These are phyloP conservation scores for Phenganax marumi DNA, from an alignment of 92 coral and sea anemone species.

Conservation along the genomic window DNA sequence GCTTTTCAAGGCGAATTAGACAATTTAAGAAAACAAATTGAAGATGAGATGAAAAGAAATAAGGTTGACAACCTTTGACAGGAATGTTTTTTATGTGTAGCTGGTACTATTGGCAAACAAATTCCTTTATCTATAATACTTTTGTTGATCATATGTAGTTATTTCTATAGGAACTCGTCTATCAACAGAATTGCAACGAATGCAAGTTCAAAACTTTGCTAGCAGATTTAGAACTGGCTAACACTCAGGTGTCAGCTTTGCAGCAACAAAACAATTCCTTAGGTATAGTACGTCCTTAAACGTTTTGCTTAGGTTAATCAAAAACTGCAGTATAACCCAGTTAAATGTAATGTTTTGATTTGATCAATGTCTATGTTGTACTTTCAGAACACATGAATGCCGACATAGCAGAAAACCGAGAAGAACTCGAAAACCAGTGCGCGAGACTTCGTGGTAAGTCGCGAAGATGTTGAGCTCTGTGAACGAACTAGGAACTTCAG, in stretches of 20 bases:
- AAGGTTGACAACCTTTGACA: conserved; percentile 7
- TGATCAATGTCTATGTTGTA: neutral
- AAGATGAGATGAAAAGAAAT: conserved; percentile 27
- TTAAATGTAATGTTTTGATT: too few species aligned
- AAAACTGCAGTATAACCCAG: neutral
- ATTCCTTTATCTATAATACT: neutral
- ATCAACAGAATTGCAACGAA: conserved; percentile 31
- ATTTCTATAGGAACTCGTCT: conserved; percentile 15
- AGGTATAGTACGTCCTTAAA: conserved; percentile 52
- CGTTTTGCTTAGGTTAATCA: neutral
- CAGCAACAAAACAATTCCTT: conserved; percentile 64
- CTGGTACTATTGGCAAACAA: neutral
- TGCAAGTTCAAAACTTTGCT: conserved; percentile 55
- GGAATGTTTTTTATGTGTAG: neutral
- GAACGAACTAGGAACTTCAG: neutral
- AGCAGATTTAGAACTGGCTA: conserved; percentile 80
- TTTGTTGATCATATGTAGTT: neutral
- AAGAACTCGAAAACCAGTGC: conserved; percentile 76
- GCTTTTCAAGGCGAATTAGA: conserved; percentile 62
- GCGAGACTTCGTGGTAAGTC: conserved; percentile 72
- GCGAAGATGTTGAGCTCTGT: neutral
- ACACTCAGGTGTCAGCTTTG: conserved; percentile 66
- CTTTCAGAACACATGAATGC: conserved; percentile 64
- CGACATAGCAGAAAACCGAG: conserved; percentile 68
- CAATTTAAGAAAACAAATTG: conserved; percentile 58